These are phyloP conservation scores for Athalia rosae DNA, from an alignment of 2,888 invertebrate genomes.

Conservation along the genomic window DNA sequence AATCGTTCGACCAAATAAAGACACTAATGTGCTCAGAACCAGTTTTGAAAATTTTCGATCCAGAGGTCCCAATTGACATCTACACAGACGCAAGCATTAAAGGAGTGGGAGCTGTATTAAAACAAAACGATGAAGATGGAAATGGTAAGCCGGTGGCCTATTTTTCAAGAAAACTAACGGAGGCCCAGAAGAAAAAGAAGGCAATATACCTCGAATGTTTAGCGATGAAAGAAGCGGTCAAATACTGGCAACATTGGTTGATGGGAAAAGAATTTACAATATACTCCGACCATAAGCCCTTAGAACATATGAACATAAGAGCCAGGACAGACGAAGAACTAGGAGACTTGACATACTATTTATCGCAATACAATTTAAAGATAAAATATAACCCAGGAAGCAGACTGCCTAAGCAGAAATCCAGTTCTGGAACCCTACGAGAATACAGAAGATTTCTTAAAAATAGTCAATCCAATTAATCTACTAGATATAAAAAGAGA, in stretches of 20 bases:
- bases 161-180: constrained; percentile 43
- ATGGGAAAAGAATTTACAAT: constrained; percentile 46
- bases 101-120: constrained; percentile 12
- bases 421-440: constrained; percentile 31
- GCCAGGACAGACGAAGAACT: constrained; percentile 48
- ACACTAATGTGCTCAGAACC: constrained; percentile 22
- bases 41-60: constrained; percentile 13
- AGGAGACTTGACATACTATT: constrained; percentile 45
- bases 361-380: constrained; percentile 45
- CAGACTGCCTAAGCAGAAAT: constrained; percentile 14
- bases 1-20: constrained; percentile 18
- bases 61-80: background rate
- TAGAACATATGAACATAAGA: constrained; percentile 49
- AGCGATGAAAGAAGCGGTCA: constrained; percentile 47
- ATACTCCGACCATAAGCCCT: constrained; percentile 43
- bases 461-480: constrained; percentile 9
- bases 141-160: constrained; percentile 15
- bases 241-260: constrained; percentile 49
- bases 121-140: constrained; percentile 19
- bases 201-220: constrained; percentile 46
- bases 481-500: constrained; percentile 17
- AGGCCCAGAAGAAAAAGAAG: constrained; percentile 42
- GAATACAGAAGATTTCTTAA: constrained; percentile 41
- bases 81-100: constrained; percentile 9
- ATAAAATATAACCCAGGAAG: constrained; percentile 44